Evolutionary conservation across 2,113 vertebrate genomes (phyloP).

Genomic region (Piliocolobus tephrosceles): DNA sequence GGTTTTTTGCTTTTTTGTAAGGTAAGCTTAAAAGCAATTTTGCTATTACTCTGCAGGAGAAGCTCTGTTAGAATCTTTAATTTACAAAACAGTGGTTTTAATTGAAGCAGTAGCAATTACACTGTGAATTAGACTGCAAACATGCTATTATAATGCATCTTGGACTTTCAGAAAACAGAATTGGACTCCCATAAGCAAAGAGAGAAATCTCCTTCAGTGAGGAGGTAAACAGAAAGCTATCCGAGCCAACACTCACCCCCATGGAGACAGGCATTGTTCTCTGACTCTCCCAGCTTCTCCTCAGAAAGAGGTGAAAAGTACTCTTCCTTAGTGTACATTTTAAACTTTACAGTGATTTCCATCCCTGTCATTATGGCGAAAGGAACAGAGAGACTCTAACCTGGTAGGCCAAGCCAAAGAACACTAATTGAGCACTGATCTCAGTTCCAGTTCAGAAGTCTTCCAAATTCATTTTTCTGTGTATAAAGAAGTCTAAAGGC

Average conservation of each 20-base stretch:
- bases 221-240: neutral
- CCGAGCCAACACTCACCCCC: neutral
- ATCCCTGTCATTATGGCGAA: neutral
- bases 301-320: neutral
- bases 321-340: neutral
- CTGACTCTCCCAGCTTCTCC: neutral
- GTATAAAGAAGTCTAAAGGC: neutral
- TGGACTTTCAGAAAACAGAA: constrained; percentile 47
- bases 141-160: neutral
- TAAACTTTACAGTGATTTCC: neutral
- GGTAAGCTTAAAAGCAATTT: constrained; percentile 52
- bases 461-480: neutral
- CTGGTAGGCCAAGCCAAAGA: neutral
- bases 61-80: constrained; percentile 22
- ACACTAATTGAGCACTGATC: neutral
- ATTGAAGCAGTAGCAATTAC: constrained; percentile 39
- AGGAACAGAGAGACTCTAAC: neutral
- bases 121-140: constrained; percentile 33
- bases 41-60: constrained; percentile 30
- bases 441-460: neutral
- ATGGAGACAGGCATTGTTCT: neutral
- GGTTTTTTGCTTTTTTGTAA: constrained; percentile 15
- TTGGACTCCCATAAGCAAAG: neutral
- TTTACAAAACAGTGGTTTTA: constrained; percentile 53
- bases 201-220: neutral